Evolutionary conservation across 2,113 vertebrate species (phyloP), one percentile per base, ranked within the genome.

Genomic region (Callorhinus ursinus): DNA sequence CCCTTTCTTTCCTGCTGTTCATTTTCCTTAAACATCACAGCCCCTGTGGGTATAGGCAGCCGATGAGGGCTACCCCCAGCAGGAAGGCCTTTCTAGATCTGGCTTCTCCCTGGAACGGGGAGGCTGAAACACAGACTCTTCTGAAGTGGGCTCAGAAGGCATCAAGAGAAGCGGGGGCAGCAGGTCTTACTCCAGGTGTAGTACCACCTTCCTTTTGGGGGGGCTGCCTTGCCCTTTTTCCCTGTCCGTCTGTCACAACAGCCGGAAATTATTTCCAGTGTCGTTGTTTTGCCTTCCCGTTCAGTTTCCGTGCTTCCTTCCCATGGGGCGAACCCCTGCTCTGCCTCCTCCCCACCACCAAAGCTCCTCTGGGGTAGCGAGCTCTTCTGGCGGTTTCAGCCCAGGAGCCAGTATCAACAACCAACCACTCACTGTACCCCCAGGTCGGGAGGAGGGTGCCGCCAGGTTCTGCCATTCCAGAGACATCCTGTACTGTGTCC

Each of bases 391-490:
- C 4, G 18, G 8, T 26, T 49, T 93, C 18, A 49, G 67, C 53
- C 67, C 51, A 5, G 22, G 21, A 94, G 33, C 14, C 51, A 69
- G 7, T 19, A 67, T 11, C 63, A 63, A 55, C 22, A 63, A 55
- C 22, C 16, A 92, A 49, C 77, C 86, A 69, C 49, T 51, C 65
- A 26, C 49, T 57, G 4, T 39, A 16, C 15, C 39, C 33, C 33
- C 8, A 0, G 39, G 9, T 14, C 3, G 0, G 26, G 36, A 16
- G 36, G 7, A 18, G 3, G 3, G n/a, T 0, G 3, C 39, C 7
- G 7, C 39, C 16, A 21, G 76, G 46, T 26, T 28, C 55, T 49
- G n/a, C 24, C 51, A 31, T 36, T 79, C 80, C 61, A 55, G 13
- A n/a, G 49, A 36, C 15, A 18, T 12, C 61, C 63, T 77, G 31